Evolutionary conservation across 2,888 invertebrate genomes (phyloP).

Genomic region (Ochropacha duplaris): DNA sequence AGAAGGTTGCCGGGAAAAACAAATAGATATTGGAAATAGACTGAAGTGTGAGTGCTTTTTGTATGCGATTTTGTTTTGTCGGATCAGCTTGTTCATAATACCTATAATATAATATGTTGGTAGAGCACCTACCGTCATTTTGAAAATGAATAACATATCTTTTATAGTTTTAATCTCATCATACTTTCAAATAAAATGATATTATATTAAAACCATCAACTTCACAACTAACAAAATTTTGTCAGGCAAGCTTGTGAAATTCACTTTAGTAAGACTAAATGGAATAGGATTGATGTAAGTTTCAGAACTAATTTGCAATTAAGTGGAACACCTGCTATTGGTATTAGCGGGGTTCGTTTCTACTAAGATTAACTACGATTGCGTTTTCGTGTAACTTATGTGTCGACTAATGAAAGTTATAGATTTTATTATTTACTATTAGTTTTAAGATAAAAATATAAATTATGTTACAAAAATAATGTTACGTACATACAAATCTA

Average conservation of each 20-base stretch:
- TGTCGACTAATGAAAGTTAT: neutral
- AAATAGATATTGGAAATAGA: too few species aligned
- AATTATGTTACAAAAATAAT: too few species aligned
- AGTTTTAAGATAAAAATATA: too few species aligned
- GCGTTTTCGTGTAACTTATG: neutral
- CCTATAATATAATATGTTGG: too few species aligned
- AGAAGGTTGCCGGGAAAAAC: too few species aligned
- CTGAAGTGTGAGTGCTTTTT: too few species aligned
- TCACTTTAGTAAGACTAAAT: constrained; percentile 34
- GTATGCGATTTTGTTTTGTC: too few species aligned
- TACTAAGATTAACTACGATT: constrained; percentile 28
- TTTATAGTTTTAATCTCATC: neutral
- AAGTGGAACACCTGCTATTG: constrained; percentile 29
- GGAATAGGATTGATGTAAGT: constrained; percentile 39
- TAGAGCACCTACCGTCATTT: too few species aligned
- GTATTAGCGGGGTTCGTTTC: constrained; percentile 22
- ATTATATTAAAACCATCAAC: neutral
- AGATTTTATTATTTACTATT: too few species aligned
- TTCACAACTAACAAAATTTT: neutral
- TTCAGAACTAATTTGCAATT: constrained; percentile 46
- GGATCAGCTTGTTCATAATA: too few species aligned
- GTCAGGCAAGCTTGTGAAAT: constrained; percentile 26
- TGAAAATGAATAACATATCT: neutral
- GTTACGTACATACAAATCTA: too few species aligned
- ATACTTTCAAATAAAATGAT: neutral